phyloP scores from a whole-genome alignment of 2,888 invertebrate genomes.

The Tachina fera region DNA sequence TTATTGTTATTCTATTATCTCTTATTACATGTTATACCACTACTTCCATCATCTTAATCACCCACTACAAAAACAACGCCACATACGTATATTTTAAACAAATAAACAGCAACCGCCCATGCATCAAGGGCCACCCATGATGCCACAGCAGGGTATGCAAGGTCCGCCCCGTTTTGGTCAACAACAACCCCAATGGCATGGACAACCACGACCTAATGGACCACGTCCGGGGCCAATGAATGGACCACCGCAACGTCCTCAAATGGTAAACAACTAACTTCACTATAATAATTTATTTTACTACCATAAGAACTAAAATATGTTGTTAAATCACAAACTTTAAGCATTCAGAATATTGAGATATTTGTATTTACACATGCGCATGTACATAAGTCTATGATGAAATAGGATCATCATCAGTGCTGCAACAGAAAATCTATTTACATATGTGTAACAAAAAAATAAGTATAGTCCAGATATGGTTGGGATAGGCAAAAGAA shows the following conservation, averaged over 20 bases:
- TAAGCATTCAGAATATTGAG: conserved; percentile 75
- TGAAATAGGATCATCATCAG: background rate
- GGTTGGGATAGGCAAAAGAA: too few relatives aligned
- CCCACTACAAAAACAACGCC: conserved; percentile 65
- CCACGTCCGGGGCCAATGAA: conserved; percentile 84
- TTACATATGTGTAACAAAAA: too few relatives aligned
- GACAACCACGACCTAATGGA: conserved; percentile 84
- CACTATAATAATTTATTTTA: conserved; percentile 6
- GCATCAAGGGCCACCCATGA: conserved; percentile 85
- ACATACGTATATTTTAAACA: conserved; percentile 37
- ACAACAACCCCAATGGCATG: conserved; percentile 82
- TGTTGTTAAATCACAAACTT: conserved; percentile 17
- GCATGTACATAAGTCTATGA: background rate
- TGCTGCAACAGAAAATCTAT: background rate
- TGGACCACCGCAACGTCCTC: conserved; percentile 85
- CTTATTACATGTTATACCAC: conserved; percentile 67
- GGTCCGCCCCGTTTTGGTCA: conserved; percentile 84
- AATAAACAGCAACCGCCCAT: conserved; percentile 81
- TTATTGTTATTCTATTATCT: conserved; percentile 67
- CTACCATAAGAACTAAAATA: conserved; percentile 17
- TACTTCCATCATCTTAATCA: conserved; percentile 63
- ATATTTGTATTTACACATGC: conserved; percentile 38
- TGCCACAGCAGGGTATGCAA: conserved; percentile 84
- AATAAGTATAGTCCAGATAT: background rate
- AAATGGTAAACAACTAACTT: conserved; percentile 83